Evolutionary conservation across 2,113 vertebrate species (phyloP), one percentile per base, ranked within the genome.

Genomic region (Lichenostomus cassidix): DNA sequence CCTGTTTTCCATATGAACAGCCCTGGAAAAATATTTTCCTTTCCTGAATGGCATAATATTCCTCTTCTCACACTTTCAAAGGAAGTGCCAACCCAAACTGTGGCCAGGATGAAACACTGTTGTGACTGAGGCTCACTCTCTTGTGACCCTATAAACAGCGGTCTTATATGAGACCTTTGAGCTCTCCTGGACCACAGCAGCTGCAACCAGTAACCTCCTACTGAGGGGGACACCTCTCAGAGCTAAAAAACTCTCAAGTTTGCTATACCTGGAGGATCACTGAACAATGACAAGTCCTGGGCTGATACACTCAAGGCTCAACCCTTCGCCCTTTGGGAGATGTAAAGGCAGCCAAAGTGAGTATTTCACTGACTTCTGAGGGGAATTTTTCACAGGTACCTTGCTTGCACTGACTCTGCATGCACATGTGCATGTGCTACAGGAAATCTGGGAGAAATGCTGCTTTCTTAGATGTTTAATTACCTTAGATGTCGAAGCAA

Each of bases 261-360:
- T 33, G 27, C 27, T 11, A 1, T 5, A 2, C 7, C 18, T 22
- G 14, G 22, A 63, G 56, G 3, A 37, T 46, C 7, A 11, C 15
- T 0, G 0, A n/a, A 5, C 5, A 8, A 3, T 7, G 28, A 27
- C 6, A 13, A 37, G 17, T 10, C 27, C 58, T 37, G 39, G 56
- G 14, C 28, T 63, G 58, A 27, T 39, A 39, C 39, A 39, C 39
- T 27, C 5, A 14, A 63, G 28, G 18, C 39, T 9, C 17, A 22
- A 3, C 4, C 18, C 9, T 73, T 33, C 0, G 0, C n/a, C 9
- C 33, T 3, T 0, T 7, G 13, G 7, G 68, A 63, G 33, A 18
- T 7, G 41, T 39, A 55, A 63, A 49, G 5, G 11, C 23, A 18
- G 49, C 35, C 28, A 27, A n/a, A 59, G 23, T 12, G 23, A 28